Percentiles rank a stretch among this genome's conserved stretches.
phyloP scores from a whole-genome alignment of 2,113 vertebrate species.

The Callipepla squamata region DNA sequence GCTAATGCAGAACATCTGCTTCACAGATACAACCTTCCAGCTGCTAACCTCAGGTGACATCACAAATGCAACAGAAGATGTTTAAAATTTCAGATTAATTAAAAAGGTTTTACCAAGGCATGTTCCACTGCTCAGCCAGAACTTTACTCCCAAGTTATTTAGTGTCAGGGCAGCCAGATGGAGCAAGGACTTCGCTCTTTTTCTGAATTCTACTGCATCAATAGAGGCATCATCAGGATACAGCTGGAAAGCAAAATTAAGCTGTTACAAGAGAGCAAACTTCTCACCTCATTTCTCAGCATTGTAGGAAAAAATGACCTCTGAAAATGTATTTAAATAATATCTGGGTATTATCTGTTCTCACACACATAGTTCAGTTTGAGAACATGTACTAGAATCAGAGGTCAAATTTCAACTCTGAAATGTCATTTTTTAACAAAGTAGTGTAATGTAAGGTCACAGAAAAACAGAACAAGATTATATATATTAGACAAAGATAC shows the following conservation, averaged over 20 bases:
- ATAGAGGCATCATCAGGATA: slow-evolving; percentile 90
- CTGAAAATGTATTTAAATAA: background rate
- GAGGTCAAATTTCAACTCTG: background rate
- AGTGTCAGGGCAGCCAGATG: slow-evolving; percentile 84
- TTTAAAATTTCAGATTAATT: background rate
- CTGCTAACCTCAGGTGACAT: background rate
- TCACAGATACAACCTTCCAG: background rate
- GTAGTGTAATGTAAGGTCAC: background rate
- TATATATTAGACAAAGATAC: background rate
- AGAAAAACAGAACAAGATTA: background rate
- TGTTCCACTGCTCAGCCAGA: slow-evolving; percentile 98
- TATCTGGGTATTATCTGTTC: background rate
- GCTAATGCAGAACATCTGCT: background rate
- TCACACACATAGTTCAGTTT: background rate
- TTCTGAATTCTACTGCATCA: slow-evolving; percentile 87
- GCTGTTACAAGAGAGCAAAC: background rate
- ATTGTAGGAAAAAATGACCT: background rate
- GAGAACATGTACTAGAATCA: background rate
- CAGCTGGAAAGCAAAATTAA: slow-evolving; percentile 75
- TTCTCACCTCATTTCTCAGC: background rate
- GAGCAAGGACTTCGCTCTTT: slow-evolving; percentile 88
- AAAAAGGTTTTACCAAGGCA: slow-evolving; percentile 86
- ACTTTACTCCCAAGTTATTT: slow-evolving; percentile 80
- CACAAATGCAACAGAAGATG: background rate
- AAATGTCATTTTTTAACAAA: background rate